Evolutionary conservation across 2,113 vertebrate genomes (phyloP).

Genomic region (Beaufortia kweichowensis): DNA sequence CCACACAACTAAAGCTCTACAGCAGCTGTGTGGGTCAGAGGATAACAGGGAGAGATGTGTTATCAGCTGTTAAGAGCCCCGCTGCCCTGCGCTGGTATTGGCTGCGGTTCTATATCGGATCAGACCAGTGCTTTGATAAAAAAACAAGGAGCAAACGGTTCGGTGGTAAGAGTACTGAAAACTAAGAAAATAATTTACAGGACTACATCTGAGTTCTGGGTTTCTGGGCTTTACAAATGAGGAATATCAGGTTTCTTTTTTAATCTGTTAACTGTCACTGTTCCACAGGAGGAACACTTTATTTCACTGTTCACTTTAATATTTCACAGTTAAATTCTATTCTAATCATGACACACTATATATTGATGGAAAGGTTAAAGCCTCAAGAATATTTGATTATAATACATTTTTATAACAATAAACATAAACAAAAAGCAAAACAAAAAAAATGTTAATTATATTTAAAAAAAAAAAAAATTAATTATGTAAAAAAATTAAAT

Average conservation of each 20-base stretch:
- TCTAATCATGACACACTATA: too few relatives aligned
- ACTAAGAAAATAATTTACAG: background rate
- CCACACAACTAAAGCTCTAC: conserved; percentile 62
- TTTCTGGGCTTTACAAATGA: background rate
- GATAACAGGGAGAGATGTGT: conserved; percentile 63
- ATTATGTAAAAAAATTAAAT: too few relatives aligned
- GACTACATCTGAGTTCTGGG: background rate
- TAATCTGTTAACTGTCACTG: too few relatives aligned
- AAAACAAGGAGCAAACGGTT: background rate
- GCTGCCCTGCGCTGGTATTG: conserved; percentile 47
- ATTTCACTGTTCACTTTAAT: too few relatives aligned
- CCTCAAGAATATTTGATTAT: too few relatives aligned
- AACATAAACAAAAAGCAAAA: too few relatives aligned
- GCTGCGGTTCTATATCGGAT: conserved; percentile 25
- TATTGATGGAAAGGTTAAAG: too few relatives aligned
- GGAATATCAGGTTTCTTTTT: conserved; percentile 41
- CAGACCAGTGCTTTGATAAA: background rate
- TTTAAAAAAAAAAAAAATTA: too few relatives aligned
- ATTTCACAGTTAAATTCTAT: too few relatives aligned
- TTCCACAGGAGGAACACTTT: too few relatives aligned
- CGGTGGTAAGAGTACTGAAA: background rate
- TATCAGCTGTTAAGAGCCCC: conserved; percentile 63
- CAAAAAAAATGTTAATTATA: too few relatives aligned
- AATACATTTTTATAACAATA: too few relatives aligned
- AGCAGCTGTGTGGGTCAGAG: conserved; percentile 63